Base-by-base conservation (phyloP, 2,888 invertebrate species). In the Ochropleura plecta region DNA sequence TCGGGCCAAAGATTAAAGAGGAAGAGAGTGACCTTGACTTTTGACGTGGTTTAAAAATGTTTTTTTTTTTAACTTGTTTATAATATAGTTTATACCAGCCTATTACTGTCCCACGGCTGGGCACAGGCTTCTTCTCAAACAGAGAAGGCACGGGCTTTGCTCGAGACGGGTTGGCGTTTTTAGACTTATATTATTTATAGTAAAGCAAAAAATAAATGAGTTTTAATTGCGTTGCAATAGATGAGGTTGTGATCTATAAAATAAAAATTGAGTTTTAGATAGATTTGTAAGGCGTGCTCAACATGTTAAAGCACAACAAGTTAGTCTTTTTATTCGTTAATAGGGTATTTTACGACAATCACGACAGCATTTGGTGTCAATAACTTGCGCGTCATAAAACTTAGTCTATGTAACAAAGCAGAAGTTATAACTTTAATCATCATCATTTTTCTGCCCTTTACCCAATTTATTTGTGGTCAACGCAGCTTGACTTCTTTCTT, bases 1-100 rank as follows among this genome's bases (percentile, higher is more conserved):
- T 84, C 73, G 72, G 72, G 74, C 55, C 89, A 88, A 62, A 89
- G 89, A 89, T 79, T 86, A 87, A 82, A 76, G 72, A 59, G 18
- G 40, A 42, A 42, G 12, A 81, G 74, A 77, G 64, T 70, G 51
- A 74, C 79, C 70, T 73, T 81, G 71, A 67, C 60, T 70, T 82
- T 82, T 75, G 20, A 65, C 59, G 2, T 0, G n/a, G n/a, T 51
- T 67, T n/a, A 12, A 51, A 20, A 46, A 60, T 0, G 10, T 7
- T n/a, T 42, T 62, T 40, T n/a, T 53, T 9, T 51, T 44, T 44
- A 6, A 18, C n/a, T 30, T 0, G 42, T 67, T 20, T 16, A 7
- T 44, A 42, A 8, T 51, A 30, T 30, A 30, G n/a, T n/a, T n/a
- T n/a, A 30, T 30, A 30, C 30, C 30, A 30, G 30, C 30, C n/a